Evolutionary conservation across 2,888 invertebrate genomes (phyloP), one percentile per base, ranked within the genome.

Genomic region (Mallateleia sp.): DNA sequence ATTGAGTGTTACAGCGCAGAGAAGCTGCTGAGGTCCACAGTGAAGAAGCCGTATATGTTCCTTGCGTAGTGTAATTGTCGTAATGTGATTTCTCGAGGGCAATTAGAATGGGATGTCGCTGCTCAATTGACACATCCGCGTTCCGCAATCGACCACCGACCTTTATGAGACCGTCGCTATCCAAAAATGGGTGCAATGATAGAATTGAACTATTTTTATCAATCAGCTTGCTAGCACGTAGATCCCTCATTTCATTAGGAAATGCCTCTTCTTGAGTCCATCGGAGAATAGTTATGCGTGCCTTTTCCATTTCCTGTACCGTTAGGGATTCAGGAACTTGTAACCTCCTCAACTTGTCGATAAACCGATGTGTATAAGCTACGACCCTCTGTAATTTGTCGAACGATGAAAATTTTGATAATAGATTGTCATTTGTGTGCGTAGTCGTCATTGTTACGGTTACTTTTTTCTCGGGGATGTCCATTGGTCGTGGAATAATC

Each of bases 361-460:
- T 45, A 18, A 45, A 45, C n/a, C n/a, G n/a, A n/a, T 45, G 3
- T 45, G 45, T 52, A 52, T 58, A 28, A 34, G 58, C 58, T 32
- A 58, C 18, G 18, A 58, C 34, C 34, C 58, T 58, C 32, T 18
- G 32, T 11, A 58, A 58, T 32, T 32, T 58, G 32, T 28, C 28
- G n/a, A 58, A 58, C n/a, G 58, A 58, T 6, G 58, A 58, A 18
- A 58, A 58, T 34, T 34, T 58, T 58, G n/a, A n/a, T n/a, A 58
- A 18, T n/a, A 58, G 24, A 8, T 58, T 15, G n/a, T 18, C 8
- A 32, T 58, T 11, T 28, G 28, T 24, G 25, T 18, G 14, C n/a
- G n/a, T 28, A 15, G n/a, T 15, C 14, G 56, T 22, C 4, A 50
- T 7, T 20, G 20, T 2, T 20, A 18, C 18, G 18, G 14, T 50